Evolutionary conservation across 2,888 invertebrate genomes (phyloP), one percentile per base, ranked within the genome.

Genomic region (Aleiodes leptofemur): DNA sequence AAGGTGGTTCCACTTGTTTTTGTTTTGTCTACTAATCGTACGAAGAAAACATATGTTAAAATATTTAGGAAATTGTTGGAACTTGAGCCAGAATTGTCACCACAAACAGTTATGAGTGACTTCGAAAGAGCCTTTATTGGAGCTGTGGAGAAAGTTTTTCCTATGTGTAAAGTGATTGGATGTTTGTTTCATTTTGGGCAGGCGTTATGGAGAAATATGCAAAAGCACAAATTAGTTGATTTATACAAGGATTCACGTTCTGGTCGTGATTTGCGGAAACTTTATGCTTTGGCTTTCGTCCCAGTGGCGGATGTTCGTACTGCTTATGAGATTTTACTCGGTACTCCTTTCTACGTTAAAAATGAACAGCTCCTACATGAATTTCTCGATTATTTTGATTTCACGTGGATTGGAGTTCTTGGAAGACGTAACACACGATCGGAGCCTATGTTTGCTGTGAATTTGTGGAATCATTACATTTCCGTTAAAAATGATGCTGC

Each of bases 231-330:
- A 31, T 13, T 57, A 7, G 3, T 31, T 11, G 13, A 57, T 57
- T 31, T 57, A n/a, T 57, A 1, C 13, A 29, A 57, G 23, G 6
- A 23, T n/a, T 0, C 29, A 13, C 5, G 3, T 13, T 31, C 9
- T 0, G 3, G 7, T 0, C 9, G 9, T 4, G 0, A 70, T 70
- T 14, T 57, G 14, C 57, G 48, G 14, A 71, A 53, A 14, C 55
- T 70, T 23, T 16, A 14, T n/a, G 70, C 70, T 14, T 56, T 57
- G 9, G 70, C 56, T 23, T 70, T 70, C 57, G 70, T 70, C 13
- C 57, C 57, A 29, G 57, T 53, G 31, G 38, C 34, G n/a, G 29
- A 53, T 51, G 56, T 70, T 5, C 13, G n/a, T 3, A 16, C 9
- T 11, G 70, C 57, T 14, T 57, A 57, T 57, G 70, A 57, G 57